Conservation (phyloP, 2,797 vertebrate species). For the Sebastes hubbsi region DNA sequence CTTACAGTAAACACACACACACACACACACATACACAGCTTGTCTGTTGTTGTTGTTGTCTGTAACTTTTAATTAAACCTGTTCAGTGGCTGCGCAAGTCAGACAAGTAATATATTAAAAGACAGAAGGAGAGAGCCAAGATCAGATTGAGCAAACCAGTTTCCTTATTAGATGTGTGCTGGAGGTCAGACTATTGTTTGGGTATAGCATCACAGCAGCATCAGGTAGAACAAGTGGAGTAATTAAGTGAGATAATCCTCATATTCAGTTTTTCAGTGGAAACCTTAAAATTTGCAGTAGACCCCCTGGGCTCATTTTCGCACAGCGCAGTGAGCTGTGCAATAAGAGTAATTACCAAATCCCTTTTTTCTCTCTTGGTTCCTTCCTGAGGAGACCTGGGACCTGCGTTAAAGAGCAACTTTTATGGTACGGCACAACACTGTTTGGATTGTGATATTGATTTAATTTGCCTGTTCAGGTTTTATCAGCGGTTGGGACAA, state of each 20-base stretch:
- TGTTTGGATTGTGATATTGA: not conserved
- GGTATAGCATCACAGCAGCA: not conserved
- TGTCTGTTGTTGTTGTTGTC: too few relatives aligned
- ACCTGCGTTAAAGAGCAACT: not conserved
- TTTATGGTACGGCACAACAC: not conserved
- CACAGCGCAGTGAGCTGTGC: conserved; percentile 2
- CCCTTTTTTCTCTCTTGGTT: not conserved
- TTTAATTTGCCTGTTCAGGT: conserved; percentile 11
- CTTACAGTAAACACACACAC: not conserved
- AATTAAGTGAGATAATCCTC: conserved; percentile 22
- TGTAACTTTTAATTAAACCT: not conserved
- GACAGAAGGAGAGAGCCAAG: not conserved
- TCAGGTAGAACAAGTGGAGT: conserved; percentile 10
- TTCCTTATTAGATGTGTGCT: not conserved
- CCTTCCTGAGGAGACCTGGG: not conserved
- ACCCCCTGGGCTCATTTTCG: not conserved
- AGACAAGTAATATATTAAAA: not conserved
- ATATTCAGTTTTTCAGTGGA: not conserved
- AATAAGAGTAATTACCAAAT: conserved; percentile 5
- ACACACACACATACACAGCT: not conserved
- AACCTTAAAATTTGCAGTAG: conserved; percentile 7
- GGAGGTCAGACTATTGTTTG: conserved; percentile 3
- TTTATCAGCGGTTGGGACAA: not conserved
- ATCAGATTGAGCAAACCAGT: not conserved
- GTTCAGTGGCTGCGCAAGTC: not conserved